Percentiles rank a stretch among this genome's conserved stretches.
Conservation (phyloP, 2,888 invertebrate genomes). For the Calliopum simillimum region DNA sequence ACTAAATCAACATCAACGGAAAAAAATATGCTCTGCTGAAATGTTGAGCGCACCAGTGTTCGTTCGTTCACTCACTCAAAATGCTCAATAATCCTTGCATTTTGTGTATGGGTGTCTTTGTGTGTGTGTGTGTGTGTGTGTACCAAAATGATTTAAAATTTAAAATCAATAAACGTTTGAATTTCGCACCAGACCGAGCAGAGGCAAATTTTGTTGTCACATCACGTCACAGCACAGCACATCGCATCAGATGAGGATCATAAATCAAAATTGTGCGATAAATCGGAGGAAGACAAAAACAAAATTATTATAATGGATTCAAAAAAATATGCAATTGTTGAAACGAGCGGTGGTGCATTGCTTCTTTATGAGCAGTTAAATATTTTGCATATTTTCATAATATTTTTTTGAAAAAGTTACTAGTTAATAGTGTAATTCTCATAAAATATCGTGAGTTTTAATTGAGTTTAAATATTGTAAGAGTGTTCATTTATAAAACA, state of each 20-base stretch:
- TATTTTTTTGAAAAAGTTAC: no score
- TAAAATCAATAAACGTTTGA: slow-evolving; percentile 21
- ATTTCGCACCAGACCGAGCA: not conserved
- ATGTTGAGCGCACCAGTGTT: not conserved
- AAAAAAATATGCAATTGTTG: slow-evolving; percentile 8
- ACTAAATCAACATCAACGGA: slow-evolving; percentile 12
- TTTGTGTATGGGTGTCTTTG: not conserved
- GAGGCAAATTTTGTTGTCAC: not conserved
- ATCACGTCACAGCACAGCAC: not conserved
- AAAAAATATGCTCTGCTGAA: not conserved
- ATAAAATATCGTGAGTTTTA: no score
- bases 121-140: slow-evolving; percentile 11
- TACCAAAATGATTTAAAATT: slow-evolving; percentile 23
- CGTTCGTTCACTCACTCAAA: no score
- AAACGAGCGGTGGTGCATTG: not conserved
- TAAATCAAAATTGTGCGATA: slow-evolving; percentile 19
- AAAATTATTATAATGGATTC: not conserved
- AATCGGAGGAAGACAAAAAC: slow-evolving; percentile 2
- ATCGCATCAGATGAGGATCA: not conserved
- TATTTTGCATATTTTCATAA: no score
- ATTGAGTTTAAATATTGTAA: no score
- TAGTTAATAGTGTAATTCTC: no score
- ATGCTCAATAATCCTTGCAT: not conserved
- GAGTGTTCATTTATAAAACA: no score
- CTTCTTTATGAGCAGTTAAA: no score